Evolutionary conservation across 2,888 invertebrate genomes (phyloP), one percentile per base, ranked within the genome.

Genomic region (Acanthopleura granulata): DNA sequence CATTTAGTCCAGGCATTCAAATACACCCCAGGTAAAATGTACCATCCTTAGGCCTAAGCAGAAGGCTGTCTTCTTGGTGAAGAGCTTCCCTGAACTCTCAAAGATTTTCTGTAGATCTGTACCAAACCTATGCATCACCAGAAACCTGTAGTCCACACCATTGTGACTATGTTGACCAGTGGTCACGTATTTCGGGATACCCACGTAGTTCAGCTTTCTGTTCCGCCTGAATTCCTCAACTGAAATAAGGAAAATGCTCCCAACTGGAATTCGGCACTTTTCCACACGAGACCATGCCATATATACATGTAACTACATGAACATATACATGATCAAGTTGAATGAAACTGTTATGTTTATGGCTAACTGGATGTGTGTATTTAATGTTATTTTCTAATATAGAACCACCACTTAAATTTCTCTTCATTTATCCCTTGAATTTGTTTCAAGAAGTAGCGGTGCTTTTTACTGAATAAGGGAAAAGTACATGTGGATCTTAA

Each of bases 101-200:
- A 97, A 94, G 57, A 97, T 91, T 90, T 96, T 95, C 85, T 97
- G 91, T 66, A 98, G 92, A 90, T 98, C 97, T 75, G 94, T 93
- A 80, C 96, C 95, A 89, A 95, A 98, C 79, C 96, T 94, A 6
- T 97, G 96, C 88, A 99, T 93, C n/a, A 99, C 95, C 82, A 99
- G 93, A 91, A 98, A 99, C 76, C 99, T 93, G 89, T 96, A 97
- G 82, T 94, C 94, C 61, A 93, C 78, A 29, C 93, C 93, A n/a
- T 93, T 93, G 83, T 93, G 93, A 75, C 93, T 92, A 88, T 97
- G 95, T 9, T 96, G 95, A 0, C 99, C 99, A 73, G 95, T 95
- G 16, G 96, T 95, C 76, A 97, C 94, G 88, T 95, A 97, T 75
- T 94, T 93, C 0, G 98, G 98, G 93, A 98, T 94, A 18, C 98